These are phyloP conservation scores for Enoplolaimus lenunculus DNA, from an alignment of 2,888 invertebrate genomes.

Conservation along the genomic window DNA sequence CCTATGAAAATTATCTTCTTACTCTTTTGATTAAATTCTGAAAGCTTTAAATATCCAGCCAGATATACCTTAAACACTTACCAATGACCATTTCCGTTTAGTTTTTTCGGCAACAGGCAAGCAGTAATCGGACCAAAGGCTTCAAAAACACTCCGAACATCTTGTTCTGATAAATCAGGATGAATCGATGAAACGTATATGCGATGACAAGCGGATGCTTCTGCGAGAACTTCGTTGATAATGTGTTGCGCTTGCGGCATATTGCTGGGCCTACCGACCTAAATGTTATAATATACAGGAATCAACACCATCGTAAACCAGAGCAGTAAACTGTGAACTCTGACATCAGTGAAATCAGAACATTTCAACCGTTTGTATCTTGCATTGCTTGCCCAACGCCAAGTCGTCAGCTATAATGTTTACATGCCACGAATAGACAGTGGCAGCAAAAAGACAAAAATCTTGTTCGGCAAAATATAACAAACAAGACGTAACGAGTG, in stretches of 20 bases:
- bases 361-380: too few species aligned
- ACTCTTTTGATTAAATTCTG: too few species aligned
- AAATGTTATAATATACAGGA: too few species aligned
- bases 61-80: too few species aligned
- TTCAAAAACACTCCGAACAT: slow-evolving; percentile 95
- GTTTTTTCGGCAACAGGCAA: slow-evolving; percentile 84
- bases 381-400: too few species aligned
- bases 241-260: slow-evolving; percentile 99
- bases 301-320: too few species aligned
- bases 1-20: too few species aligned
- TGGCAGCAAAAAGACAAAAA: neutral
- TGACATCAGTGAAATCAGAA: too few species aligned
- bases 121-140: slow-evolving; percentile 91
- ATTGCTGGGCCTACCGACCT: slow-evolving; percentile 85
- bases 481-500: neutral
- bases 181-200: slow-evolving; percentile 97
- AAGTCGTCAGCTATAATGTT: too few species aligned
- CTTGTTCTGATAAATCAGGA: slow-evolving; percentile 86
- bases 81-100: too few species aligned
- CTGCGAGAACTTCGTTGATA: slow-evolving; percentile 93
- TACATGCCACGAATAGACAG: neutral
- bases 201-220: slow-evolving; percentile 89
- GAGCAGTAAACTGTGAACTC: too few species aligned
- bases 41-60: too few species aligned
- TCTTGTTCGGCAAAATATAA: neutral